Base-by-base conservation (phyloP, 2,113 vertebrate species). In the Lophura nycthemera region DNA sequence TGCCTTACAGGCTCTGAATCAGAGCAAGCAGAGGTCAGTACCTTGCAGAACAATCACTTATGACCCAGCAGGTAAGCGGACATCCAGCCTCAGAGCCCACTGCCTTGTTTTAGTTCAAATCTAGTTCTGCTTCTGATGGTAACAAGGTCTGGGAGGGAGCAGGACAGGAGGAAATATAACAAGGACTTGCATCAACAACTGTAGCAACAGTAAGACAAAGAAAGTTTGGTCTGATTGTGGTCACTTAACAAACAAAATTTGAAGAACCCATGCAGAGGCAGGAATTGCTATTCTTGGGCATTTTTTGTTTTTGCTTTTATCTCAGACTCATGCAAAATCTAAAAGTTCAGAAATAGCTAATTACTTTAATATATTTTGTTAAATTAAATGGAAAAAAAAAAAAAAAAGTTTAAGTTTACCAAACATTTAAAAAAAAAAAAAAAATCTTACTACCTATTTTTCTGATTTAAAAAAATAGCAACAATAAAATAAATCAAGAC, bases 41-140 rank as follows among this genome's bases (percentile, higher is more conserved):
- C 18, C 32, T 25, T 47, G 1, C 3, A 34, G 40, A 60, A 66
- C 12, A 14, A 70, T 1, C 2, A 16, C 6, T 29, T 0, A 5
- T 36, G 19, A 38, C 52, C 38, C 34, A 42, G 27, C 6, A n/a
- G 10, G 13, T 14, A 8, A 86, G 9, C 15, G 36, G 30, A 76
- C 10, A 66, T 17, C 8, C 45, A 59, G 4, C 2, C 50, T 54
- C 64, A 77, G 27, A 88, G 38, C 11, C 13, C 24, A 21, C 38
- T 4, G 7, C 34, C 71, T 52, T 43, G 16, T 36, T 50, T 48
- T 52, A 40, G 60, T 40, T 63, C 48, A 11, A 38, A 75, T 36
- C 74, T 30, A 63, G 5, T 54, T 32, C 45, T 70, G 10, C 1
- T 7, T 69, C 47, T 59, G 16, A 70, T 18, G 16, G 43, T 4